Conservation (phyloP, 1,140 invertebrate species). For the Drosophila lowei region DNA sequence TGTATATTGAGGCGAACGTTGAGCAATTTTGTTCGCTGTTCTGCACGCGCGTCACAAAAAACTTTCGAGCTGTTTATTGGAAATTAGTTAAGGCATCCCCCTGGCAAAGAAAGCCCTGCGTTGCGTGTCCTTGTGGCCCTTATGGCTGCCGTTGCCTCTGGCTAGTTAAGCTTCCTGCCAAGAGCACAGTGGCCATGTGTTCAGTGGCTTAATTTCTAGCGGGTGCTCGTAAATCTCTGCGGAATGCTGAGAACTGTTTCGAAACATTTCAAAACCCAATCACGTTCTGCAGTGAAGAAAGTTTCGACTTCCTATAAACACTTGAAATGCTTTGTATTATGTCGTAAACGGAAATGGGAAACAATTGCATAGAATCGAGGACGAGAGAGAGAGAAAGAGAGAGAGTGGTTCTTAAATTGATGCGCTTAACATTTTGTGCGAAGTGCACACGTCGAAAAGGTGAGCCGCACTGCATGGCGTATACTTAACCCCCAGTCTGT, state of each 20-base stretch:
- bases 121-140: background rate
- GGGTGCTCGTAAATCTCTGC: conserved; percentile 67
- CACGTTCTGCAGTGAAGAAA: conserved; percentile 58
- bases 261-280: conserved; percentile 54
- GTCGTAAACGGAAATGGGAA: conserved; percentile 39
- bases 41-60: conserved; percentile 59
- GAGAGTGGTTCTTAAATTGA: conserved; percentile 24
- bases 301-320: conserved; percentile 61
- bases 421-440: conserved; percentile 28
- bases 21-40: conserved; percentile 52
- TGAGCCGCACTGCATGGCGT: conserved; percentile 42
- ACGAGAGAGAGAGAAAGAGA: background rate
- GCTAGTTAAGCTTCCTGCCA: conserved; percentile 40
- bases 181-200: conserved; percentile 6
- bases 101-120: conserved; percentile 2
- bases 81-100: conserved; percentile 70
- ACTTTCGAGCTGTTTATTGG: conserved; percentile 69
- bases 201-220: conserved; percentile 65
- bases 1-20: conserved; percentile 13
- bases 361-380: conserved; percentile 37
- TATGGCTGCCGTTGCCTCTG: conserved; percentile 16
- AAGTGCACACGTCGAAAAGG: conserved; percentile 37
- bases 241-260: conserved; percentile 42
- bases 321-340: conserved; percentile 48
- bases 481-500: conserved; percentile 45